These are phyloP conservation scores for Ciconia nigra DNA, from an alignment of 2,797 vertebrate genomes.

Conservation along the genomic window DNA sequence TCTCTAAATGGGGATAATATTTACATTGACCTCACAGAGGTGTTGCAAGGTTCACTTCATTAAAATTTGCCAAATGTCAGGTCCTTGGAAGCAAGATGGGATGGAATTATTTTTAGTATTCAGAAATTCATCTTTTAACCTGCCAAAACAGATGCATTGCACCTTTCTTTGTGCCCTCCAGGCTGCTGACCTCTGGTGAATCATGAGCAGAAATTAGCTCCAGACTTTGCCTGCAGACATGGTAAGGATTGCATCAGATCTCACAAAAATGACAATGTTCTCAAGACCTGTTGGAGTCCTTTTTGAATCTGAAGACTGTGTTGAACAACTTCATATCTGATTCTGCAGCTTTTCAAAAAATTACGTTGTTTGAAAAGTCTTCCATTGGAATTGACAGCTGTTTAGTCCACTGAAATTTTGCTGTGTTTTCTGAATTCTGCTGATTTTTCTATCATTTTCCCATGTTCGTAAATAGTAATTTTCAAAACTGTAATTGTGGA, in stretches of 20 bases:
- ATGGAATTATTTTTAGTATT: constrained; percentile 2
- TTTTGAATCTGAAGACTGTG: not conserved
- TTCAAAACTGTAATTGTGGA: not conserved
- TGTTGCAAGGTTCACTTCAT: not conserved
- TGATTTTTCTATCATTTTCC: not conserved
- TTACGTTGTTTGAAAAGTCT: not conserved
- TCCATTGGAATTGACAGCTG: not conserved
- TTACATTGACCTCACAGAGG: not conserved
- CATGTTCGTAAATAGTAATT: not conserved
- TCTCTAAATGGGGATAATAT: not conserved
- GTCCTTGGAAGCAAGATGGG: not conserved
- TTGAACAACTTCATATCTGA: not conserved
- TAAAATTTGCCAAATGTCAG: not conserved
- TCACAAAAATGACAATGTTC: not conserved
- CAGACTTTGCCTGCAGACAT: not conserved
- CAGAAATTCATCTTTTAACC: not conserved
- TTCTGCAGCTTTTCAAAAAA: not conserved
- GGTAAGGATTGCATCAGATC: not conserved
- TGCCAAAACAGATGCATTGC: not conserved
- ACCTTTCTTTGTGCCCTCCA: not conserved
- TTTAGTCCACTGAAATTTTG: not conserved
- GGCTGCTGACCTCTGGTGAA: not conserved
- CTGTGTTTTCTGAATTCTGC: not conserved
- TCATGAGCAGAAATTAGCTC: constrained; percentile 4
- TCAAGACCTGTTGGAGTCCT: not conserved